Evolutionary conservation across 2,888 invertebrate species (phyloP).

Genomic region (Agrochola macilenta): DNA sequence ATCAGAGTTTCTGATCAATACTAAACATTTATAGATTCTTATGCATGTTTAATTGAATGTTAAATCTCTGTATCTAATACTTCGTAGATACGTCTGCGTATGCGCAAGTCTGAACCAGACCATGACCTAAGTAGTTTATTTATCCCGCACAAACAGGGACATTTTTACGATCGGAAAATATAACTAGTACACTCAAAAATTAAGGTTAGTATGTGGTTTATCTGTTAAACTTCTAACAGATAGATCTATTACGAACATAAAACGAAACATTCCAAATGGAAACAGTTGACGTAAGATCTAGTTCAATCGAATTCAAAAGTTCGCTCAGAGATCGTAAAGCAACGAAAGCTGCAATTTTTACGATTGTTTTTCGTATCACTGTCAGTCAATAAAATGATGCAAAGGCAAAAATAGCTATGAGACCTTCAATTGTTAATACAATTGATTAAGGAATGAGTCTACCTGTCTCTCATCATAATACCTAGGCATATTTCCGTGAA

Average conservation of each 20-base stretch:
- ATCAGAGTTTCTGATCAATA: slow-evolving; percentile 27
- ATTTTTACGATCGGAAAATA: slow-evolving; percentile 60
- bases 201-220: slow-evolving; percentile 58
- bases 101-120: slow-evolving; percentile 13
- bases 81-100: slow-evolving; percentile 3
- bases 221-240: slow-evolving; percentile 53
- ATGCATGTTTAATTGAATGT: slow-evolving; percentile 1
- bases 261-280: slow-evolving; percentile 48
- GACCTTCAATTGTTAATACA: slow-evolving; percentile 18
- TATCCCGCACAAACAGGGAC: slow-evolving; percentile 30
- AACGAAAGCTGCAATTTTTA: slow-evolving; percentile 47
- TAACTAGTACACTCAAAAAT: slow-evolving; percentile 47
- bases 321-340: slow-evolving; percentile 42
- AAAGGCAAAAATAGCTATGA: slow-evolving; percentile 26
- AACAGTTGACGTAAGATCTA: slow-evolving; percentile 48
- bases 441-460: slow-evolving; percentile 20
- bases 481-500: slow-evolving; percentile 25
- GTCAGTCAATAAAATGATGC: slow-evolving; percentile 43
- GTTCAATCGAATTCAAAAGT: slow-evolving; percentile 47
- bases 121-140: slow-evolving; percentile 40
- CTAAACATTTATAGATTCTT: background rate
- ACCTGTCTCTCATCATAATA: background rate
- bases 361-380: slow-evolving; percentile 41
- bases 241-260: slow-evolving; percentile 46
- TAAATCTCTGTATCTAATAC: background rate